phyloP scores from a whole-genome alignment of 2,113 vertebrate genomes.

The Cyanoramphus novaezelandiae region DNA sequence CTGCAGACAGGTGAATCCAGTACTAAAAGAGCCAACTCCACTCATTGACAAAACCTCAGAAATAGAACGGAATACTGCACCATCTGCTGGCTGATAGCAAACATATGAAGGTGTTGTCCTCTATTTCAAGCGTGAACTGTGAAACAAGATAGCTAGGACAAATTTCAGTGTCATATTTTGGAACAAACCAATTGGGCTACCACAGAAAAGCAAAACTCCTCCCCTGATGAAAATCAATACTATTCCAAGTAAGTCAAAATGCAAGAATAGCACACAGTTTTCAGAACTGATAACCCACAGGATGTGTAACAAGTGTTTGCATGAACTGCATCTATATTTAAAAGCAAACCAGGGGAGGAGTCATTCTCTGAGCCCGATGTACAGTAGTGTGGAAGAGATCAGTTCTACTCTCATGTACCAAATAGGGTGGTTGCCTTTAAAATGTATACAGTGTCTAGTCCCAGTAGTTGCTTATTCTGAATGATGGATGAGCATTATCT shows the following conservation, averaged over 20 bases:
- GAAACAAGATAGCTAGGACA: neutral
- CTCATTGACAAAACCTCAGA: neutral
- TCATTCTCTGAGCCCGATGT: accelerated
- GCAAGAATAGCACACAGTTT: neutral
- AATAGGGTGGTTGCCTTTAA: neutral
- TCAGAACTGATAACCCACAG: neutral
- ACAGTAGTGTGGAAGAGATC: neutral
- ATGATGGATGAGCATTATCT: neutral
- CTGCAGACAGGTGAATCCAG: neutral
- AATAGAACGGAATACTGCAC: slow-evolving; percentile 47
- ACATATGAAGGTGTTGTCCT: neutral
- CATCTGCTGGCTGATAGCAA: slow-evolving; percentile 48
- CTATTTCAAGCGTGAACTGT: neutral
- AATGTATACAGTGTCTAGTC: neutral
- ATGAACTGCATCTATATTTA: neutral
- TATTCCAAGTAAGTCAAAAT: neutral
- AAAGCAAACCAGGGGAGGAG: neutral
- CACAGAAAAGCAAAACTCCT: neutral
- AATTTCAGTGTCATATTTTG: neutral
- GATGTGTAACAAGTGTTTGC: neutral
- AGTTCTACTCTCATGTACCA: neutral
- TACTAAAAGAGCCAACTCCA: neutral
- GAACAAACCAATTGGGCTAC: neutral
- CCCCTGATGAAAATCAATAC: neutral
- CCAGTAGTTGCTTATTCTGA: neutral